Conservation (phyloP, 2,797 vertebrate genomes). For the Eleutherodactylus coqui region DNA sequence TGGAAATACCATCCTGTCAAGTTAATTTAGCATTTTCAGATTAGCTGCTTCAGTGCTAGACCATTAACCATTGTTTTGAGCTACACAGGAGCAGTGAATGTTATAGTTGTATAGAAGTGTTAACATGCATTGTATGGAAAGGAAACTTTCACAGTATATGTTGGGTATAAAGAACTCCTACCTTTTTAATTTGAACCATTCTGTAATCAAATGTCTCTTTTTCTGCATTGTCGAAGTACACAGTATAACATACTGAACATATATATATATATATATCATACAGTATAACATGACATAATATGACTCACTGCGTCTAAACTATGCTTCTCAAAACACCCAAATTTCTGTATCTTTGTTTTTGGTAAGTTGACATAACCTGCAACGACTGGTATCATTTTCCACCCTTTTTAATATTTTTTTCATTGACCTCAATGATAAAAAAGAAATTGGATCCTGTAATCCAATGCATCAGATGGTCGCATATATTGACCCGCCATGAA, state of each 20-base stretch:
- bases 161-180: neutral
- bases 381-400: neutral
- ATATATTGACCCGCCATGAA: no score
- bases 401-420: neutral
- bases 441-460: no score
- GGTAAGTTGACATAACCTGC: neutral
- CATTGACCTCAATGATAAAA: neutral
- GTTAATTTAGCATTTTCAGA: constrained; percentile 58
- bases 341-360: neutral
- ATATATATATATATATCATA: no score
- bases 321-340: neutral
- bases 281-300: no score
- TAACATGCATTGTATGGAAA: neutral
- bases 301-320: no score
- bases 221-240: no score
- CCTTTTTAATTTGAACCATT: neutral
- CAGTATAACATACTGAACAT: no score
- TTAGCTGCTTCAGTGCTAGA: constrained; percentile 38
- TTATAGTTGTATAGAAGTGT: neutral
- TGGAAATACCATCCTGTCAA: constrained; percentile 59
- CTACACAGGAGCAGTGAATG: neutral
- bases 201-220: neutral
- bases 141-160: neutral
- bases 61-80: constrained; percentile 46
- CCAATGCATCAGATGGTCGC: no score